Conservation (phyloP, 2,888 invertebrate genomes). For the Serripes groenlandicus region DNA sequence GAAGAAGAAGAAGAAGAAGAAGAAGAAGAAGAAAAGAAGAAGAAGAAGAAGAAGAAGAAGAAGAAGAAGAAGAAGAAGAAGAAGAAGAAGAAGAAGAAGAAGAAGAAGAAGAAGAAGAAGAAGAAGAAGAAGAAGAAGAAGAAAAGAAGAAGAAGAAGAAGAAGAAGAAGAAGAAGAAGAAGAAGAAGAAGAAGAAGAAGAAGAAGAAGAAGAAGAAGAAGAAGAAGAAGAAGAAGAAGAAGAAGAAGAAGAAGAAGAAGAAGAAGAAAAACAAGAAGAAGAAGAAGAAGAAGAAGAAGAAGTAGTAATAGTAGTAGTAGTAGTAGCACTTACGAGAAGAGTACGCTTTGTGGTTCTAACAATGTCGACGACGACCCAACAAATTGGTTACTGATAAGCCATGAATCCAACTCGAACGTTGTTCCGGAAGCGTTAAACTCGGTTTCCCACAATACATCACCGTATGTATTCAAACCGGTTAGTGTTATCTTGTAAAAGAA, state of each 20-base stretch:
- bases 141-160: neutral
- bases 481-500: conserved; percentile 41
- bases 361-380: neutral
- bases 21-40: neutral
- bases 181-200: neutral
- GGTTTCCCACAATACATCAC: conserved; percentile 50
- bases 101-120: neutral
- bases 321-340: conserved; percentile 17
- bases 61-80: neutral
- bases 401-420: conserved; percentile 1
- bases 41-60: neutral
- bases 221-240: neutral
- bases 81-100: too few species aligned
- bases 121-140: neutral
- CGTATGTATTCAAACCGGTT: conserved; percentile 33
- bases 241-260: neutral
- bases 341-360: neutral
- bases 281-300: neutral
- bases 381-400: conserved; percentile 18
- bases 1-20: neutral
- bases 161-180: neutral
- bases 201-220: neutral
- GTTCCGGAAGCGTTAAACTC: conserved; percentile 45
- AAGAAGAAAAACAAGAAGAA: neutral
- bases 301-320: too few species aligned